Evolutionary conservation across 2,113 vertebrate genomes (phyloP).

Genomic region (Lophochroa leadbeateri): DNA sequence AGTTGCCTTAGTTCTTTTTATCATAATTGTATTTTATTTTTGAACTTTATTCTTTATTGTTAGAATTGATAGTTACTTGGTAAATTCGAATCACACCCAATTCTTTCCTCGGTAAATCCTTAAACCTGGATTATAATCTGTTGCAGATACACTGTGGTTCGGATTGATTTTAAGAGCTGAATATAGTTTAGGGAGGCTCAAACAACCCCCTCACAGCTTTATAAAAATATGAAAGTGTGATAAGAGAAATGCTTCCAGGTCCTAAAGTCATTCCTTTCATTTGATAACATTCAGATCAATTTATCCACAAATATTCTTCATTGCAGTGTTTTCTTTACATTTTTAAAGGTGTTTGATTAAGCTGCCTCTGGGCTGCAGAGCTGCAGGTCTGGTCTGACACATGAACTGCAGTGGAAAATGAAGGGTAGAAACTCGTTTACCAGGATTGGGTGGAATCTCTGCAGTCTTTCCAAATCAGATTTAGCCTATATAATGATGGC

Average conservation of each 20-base stretch:
- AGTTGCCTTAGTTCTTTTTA: background rate
- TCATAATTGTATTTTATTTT: background rate
- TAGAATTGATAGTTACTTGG: background rate
- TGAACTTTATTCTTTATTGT: background rate
- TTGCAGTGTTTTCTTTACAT: background rate
- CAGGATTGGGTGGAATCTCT: background rate
- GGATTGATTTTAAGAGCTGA: background rate
- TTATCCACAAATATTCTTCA: background rate
- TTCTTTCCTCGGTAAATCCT: background rate
- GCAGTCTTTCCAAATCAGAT: background rate
- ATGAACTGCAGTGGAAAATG: background rate
- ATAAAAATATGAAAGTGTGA: background rate
- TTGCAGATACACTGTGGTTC: background rate
- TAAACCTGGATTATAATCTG: background rate
- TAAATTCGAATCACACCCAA: background rate
- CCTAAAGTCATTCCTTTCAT: background rate
- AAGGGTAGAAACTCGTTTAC: background rate
- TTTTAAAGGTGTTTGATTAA: background rate
- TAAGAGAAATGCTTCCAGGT: background rate
- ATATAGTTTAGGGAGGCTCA: background rate
- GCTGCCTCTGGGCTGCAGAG: background rate
- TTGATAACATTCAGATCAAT: background rate
- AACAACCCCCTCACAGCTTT: background rate
- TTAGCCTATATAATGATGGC: fast-evolving
- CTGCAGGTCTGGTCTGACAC: background rate